Evolutionary conservation across 92 coral and sea anemone genomes (phyloP).

Genomic region (Galaxea fascicularis): DNA sequence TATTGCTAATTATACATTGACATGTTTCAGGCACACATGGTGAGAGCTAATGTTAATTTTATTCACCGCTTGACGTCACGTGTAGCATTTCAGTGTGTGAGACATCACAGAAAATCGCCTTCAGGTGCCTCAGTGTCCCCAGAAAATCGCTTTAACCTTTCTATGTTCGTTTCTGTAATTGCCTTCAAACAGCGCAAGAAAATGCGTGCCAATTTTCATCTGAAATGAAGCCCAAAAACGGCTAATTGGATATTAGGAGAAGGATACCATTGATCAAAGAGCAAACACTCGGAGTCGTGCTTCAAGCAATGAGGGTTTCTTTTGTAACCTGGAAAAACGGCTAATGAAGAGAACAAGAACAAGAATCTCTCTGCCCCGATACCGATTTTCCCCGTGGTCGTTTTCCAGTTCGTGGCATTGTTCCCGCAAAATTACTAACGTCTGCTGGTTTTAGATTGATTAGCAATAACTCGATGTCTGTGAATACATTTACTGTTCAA

Average conservation of each 20-base stretch:
- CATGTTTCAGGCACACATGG: neutral
- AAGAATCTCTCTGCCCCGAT: neutral
- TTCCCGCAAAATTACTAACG: neutral
- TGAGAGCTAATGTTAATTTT: neutral
- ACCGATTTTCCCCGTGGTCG: neutral
- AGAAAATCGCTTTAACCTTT: neutral
- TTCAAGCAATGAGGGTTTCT: neutral
- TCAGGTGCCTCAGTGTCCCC: neutral
- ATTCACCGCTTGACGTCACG: neutral
- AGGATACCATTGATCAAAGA: neutral
- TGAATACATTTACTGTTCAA: neutral
- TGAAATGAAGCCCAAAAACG: neutral
- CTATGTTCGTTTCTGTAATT: neutral
- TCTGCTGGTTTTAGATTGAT: neutral
- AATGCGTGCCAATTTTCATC: neutral
- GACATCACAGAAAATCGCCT: constrained; percentile 1
- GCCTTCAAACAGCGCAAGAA: neutral
- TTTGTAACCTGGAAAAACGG: neutral
- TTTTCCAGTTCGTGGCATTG: neutral
- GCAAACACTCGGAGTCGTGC: neutral
- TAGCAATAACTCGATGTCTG: neutral
- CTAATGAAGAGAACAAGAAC: neutral
- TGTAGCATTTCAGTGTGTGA: neutral
- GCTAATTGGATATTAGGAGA: neutral
- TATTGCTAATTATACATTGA: no score